Base-by-base conservation (phyloP, 2,888 invertebrate genomes). In the Andricus quercusramuli region DNA sequence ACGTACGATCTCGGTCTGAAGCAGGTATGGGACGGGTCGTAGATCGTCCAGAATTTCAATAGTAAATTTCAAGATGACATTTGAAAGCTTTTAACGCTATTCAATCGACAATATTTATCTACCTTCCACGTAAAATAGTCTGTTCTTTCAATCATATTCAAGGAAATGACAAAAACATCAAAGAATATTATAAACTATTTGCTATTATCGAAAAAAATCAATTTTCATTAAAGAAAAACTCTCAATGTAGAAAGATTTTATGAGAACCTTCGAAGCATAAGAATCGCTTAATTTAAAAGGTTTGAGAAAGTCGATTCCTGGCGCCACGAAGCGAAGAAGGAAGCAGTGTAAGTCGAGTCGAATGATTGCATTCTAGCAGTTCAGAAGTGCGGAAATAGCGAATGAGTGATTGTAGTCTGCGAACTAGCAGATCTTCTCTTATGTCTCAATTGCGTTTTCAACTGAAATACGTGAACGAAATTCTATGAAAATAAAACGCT, bases 381-480 rank as follows among this genome's bases (percentile, higher is more conserved):
- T 68, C 44, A 47, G 47, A 68, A 15, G 44, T 47, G 47, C 8
- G 47, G 47, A 68, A 68, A 25, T 15, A 47, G 25, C 44, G 68
- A 68, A 68, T 68, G 47, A 68, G 68, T 68, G 68, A 68, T 68
- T 68, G 68, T 47, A 68, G 44, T 68, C 68, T 22, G 22, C 22
- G 44, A 22, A 47, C 47, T 29, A 70, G 15, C 25, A 20, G 47
- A 66, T 66, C 37, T 20, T 37, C 17, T 66, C 32, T 20, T 25
- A 44, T 13, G 22, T 8, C 9, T 29, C 9, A 70, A 70, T 51
- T 41, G 44, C 47, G 29, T 47, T 29, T 20, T 70, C 25, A 70
- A 47, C 44, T 29, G 29, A 70, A 70, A 47, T 51, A 47, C 47
- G 20, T 70, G 47, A 47, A 47, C 47, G 17, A 51, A 51, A 70